Percentiles rank a stretch among this genome's conserved stretches.
Evolutionary conservation across 1,140 invertebrate species (phyloP).

Genomic region (Drosophila bocki): DNA sequence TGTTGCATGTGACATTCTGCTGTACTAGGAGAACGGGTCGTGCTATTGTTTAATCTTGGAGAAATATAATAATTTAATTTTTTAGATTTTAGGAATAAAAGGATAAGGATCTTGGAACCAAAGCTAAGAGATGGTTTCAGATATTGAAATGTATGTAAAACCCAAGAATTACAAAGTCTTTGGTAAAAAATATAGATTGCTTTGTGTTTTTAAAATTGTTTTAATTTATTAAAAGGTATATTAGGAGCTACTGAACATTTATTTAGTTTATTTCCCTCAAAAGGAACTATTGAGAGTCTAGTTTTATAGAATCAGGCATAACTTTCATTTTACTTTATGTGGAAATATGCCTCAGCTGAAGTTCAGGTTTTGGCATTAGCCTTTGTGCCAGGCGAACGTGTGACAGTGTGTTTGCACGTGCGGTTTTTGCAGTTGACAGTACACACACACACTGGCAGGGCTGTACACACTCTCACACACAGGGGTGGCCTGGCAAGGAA

Average conservation of each 20-base stretch:
- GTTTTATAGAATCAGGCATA: background rate
- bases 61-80: background rate
- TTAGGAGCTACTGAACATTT: background rate
- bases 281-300: background rate
- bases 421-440: slow-evolving; percentile 78
- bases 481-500: background rate
- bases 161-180: no score
- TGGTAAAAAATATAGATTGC: background rate
- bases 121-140: no score
- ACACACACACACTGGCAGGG: slow-evolving; percentile 62
- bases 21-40: background rate
- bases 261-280: background rate
- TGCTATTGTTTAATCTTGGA: background rate
- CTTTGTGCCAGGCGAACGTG: slow-evolving; percentile 20
- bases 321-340: slow-evolving; percentile 25
- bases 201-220: background rate
- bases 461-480: slow-evolving; percentile 7
- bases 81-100: background rate
- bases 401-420: slow-evolving; percentile 49
- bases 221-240: background rate
- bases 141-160: no score
- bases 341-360: slow-evolving; percentile 30
- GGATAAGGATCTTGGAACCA: no score
- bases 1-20: slow-evolving; percentile 76
- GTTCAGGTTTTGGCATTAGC: slow-evolving; percentile 64